Evolutionary conservation across 2,113 vertebrate genomes (phyloP).

Genomic region (Pelvicachromis taeniatus): DNA sequence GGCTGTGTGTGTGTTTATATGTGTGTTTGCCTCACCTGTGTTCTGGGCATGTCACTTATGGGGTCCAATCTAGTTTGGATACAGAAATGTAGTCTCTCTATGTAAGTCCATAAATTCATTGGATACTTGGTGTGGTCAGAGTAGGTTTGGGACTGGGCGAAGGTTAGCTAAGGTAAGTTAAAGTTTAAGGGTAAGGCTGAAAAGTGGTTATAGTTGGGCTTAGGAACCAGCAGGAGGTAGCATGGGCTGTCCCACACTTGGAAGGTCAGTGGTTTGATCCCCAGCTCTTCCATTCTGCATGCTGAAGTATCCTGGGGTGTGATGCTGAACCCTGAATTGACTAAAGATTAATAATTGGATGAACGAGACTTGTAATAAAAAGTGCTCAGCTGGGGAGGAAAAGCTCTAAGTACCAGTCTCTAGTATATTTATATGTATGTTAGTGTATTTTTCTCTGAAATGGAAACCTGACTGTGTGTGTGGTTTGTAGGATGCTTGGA

Average conservation of each 20-base stretch:
- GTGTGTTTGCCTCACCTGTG: background rate
- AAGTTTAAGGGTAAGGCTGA: background rate
- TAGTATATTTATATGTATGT: background rate
- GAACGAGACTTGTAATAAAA: background rate
- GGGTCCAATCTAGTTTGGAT: background rate
- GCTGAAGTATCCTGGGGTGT: background rate
- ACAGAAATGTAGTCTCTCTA: background rate
- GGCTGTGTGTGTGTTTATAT: background rate
- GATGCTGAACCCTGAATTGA: background rate
- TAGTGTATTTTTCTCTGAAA: background rate
- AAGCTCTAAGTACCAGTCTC: background rate
- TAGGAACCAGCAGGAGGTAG: background rate
- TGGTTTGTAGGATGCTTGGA: conserved; percentile 62
- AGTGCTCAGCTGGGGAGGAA: background rate
- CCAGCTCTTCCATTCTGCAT: background rate
- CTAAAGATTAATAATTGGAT: no score
- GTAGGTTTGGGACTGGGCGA: background rate
- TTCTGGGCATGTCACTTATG: background rate
- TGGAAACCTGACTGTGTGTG: background rate
- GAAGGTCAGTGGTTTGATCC: background rate
- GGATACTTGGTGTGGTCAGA: background rate
- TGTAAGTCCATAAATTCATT: background rate
- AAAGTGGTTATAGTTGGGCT: background rate
- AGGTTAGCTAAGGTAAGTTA: background rate
- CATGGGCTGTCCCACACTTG: background rate